Evolutionary conservation across 2,797 vertebrate species (phyloP), one percentile per base, ranked within the genome.

Genomic region (Carapus acus): DNA sequence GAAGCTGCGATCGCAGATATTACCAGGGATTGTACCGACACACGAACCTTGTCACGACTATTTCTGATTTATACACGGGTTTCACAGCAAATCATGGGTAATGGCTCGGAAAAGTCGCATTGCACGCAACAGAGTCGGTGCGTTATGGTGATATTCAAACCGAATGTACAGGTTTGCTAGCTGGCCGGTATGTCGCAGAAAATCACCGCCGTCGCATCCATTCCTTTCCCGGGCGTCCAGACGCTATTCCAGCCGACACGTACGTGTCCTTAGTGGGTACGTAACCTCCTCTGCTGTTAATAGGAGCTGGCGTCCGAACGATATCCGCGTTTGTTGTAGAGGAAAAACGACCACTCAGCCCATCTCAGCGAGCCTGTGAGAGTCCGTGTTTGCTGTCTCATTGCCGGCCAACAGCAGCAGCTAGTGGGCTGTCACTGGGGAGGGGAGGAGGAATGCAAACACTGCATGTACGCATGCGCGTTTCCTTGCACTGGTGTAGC

Each of bases 301-400:
- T 1, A 51, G 16, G 40, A 39, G 48, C 7, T 6, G 13, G 8
- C 19, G 56, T 54, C 34, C 36, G 2, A 49, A 43, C 56, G 54
- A 54, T 63, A 62, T 62, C 67, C 56, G 54, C 73, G 23, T 65
- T 62, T 49, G 50, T 43, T 19, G 29, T 33, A 58, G 39, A 27
- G 47, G 66, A 69, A 67, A 69, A 61, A 62, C 47, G 40, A 4
- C 27, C 9, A 17, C 16, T 44, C 57, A 71, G 63, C 77, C 78
- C 84, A 78, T 76, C 14, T 54, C 64, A 21, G 9, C n/a, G 43
- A 37, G 17, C 52, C 40, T 69, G 11, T 43, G 42, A 16, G 40
- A 46, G 52, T 50, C 67, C 43, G 77, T 63, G 81, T 86, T 87
- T 88, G 87, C 88, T 87, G 87, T 88, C 58, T 89, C 88, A 87